These are phyloP conservation scores for Sander lucioperca DNA, from an alignment of 2,113 vertebrate species.

Conservation along the genomic window DNA sequence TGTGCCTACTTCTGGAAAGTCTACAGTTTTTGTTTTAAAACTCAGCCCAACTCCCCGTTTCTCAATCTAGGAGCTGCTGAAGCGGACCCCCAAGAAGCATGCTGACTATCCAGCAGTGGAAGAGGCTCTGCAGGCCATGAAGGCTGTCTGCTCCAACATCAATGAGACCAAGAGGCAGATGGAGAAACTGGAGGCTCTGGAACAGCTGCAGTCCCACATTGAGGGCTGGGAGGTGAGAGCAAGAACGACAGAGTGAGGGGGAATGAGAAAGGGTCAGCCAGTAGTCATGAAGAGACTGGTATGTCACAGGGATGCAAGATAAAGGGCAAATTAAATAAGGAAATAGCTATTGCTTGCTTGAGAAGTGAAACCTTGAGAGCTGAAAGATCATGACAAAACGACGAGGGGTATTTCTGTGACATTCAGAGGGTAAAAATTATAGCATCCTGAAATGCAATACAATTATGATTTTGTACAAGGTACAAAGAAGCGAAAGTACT, in stretches of 20 bases:
- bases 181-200: slow-evolving; percentile 97
- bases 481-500: neutral
- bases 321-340: neutral
- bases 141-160: slow-evolving; percentile 97
- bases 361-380: neutral
- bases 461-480: neutral
- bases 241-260: neutral
- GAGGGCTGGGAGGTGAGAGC: slow-evolving; percentile 97
- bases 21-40: neutral
- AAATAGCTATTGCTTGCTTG: neutral
- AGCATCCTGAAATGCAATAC: slow-evolving; percentile 2
- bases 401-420: slow-evolving; percentile 11
- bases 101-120: slow-evolving; percentile 93
- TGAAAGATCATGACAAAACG: neutral
- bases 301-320: neutral
- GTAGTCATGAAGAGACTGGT: neutral
- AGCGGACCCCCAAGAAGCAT: slow-evolving; percentile 96
- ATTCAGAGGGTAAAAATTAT: slow-evolving; percentile 1
- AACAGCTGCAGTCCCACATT: slow-evolving; percentile 97
- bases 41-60: neutral
- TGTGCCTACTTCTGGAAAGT: neutral
- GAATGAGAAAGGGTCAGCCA: neutral
- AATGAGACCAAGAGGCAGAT: slow-evolving; percentile 99
- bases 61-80: slow-evolving; percentile 90
- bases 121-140: slow-evolving; percentile 96